phyloP scores from a whole-genome alignment of 1,140 invertebrate genomes.

The Dendrolimus kikuchii region DNA sequence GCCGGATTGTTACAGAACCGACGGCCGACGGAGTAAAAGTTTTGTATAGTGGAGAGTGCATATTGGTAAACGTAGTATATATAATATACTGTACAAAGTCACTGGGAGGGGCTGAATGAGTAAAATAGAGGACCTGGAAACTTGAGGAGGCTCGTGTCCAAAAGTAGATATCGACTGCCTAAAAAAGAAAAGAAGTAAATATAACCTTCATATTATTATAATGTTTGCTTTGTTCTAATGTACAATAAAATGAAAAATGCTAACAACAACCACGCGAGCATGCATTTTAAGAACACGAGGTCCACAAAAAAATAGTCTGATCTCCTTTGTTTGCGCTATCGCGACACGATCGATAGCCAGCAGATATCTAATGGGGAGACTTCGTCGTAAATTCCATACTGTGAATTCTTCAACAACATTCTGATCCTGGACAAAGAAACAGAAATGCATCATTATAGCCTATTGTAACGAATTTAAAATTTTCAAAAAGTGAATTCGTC shows the following conservation, averaged over 20 bases:
- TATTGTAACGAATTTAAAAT: conserved; percentile 67
- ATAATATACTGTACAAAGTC: too few relatives aligned
- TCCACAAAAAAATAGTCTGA: conserved; percentile 41
- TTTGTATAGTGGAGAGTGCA: too few relatives aligned
- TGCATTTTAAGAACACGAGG: conserved; percentile 46
- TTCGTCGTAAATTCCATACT: conserved; percentile 33
- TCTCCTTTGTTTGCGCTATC: conserved; percentile 51
- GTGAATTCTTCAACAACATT: conserved; percentile 53
- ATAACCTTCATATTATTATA: too few relatives aligned
- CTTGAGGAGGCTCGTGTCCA: too few relatives aligned
- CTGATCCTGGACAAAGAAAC: conserved; percentile 52
- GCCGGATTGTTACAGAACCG: too few relatives aligned
- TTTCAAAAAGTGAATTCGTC: conserved; percentile 67
- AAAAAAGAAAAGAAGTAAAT: too few relatives aligned
- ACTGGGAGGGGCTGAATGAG: too few relatives aligned
- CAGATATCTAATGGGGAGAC: conserved; percentile 40
- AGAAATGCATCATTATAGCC: conserved; percentile 64
- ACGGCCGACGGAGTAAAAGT: too few relatives aligned
- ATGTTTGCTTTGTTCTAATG: conserved; percentile 8
- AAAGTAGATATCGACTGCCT: too few relatives aligned
- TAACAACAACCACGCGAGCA: conserved; percentile 32
- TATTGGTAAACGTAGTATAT: too few relatives aligned
- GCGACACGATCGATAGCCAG: conserved; percentile 54
- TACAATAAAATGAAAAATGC: conserved; percentile 42
- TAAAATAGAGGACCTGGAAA: too few relatives aligned